Evolutionary conservation across 2,113 vertebrate species (phyloP).

Genomic region (Aldabrachelys gigantea): DNA sequence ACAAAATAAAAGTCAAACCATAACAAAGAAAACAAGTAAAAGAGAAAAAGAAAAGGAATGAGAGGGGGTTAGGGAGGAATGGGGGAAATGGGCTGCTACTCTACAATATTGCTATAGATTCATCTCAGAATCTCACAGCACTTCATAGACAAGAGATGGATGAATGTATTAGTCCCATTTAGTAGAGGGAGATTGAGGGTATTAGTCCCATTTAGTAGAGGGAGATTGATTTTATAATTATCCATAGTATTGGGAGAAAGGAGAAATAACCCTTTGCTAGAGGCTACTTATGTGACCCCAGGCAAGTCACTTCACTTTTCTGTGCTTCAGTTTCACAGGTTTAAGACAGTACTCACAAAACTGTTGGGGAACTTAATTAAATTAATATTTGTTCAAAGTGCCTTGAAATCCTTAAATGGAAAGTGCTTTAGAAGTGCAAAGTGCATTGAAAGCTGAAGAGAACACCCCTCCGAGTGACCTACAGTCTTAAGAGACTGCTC

Average conservation of each 20-base stretch:
- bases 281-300: neutral
- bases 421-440: neutral
- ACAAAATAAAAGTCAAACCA: conserved; percentile 9
- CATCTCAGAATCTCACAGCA: neutral
- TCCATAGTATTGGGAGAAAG: neutral
- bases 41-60: neutral
- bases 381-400: neutral
- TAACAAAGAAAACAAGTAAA: neutral
- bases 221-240: neutral
- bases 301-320: neutral
- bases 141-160: neutral
- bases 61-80: neutral
- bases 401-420: neutral
- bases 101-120: conserved; percentile 4
- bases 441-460: neutral
- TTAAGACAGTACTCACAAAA: neutral
- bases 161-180: neutral
- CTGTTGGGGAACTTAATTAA: neutral
- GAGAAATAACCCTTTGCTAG: neutral
- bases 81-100: neutral
- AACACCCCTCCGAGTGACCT: neutral
- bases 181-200: neutral
- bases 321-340: neutral
- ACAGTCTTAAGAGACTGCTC: neutral
- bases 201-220: neutral